phyloP scores from a whole-genome alignment of 1,140 invertebrate genomes.

The Leptinotarsa texana region DNA sequence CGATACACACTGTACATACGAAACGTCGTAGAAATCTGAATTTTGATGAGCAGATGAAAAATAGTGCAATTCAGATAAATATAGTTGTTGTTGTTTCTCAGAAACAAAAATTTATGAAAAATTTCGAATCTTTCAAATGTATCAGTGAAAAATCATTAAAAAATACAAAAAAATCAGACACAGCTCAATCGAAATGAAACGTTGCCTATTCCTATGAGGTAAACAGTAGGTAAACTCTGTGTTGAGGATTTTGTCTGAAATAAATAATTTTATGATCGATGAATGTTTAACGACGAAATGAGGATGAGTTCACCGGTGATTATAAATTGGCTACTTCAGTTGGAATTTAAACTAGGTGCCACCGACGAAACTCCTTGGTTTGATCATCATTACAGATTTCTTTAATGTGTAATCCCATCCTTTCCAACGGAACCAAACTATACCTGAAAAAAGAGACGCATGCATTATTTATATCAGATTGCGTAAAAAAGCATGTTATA shows the following conservation, averaged over 20 bases:
- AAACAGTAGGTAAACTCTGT: conserved; percentile 20
- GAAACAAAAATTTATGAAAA: not conserved
- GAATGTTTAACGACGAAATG: conserved; percentile 19
- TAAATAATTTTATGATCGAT: conserved; percentile 15
- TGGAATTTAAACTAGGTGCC: conserved; percentile 31
- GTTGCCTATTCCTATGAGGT: conserved; percentile 21
- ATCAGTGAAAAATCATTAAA: not conserved
- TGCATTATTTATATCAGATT: not conserved
- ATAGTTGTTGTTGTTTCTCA: not conserved
- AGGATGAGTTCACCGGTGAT: conserved; percentile 37
- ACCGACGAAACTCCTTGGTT: conserved; percentile 68
- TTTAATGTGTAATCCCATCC: conserved; percentile 92
- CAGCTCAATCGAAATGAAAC: not conserved
- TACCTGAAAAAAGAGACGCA: conserved; percentile 62
- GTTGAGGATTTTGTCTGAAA: conserved; percentile 13
- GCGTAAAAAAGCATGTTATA: not conserved
- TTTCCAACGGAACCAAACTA: conserved; percentile 92
- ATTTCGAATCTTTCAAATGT: not conserved
- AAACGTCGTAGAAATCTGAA: too few relatives aligned
- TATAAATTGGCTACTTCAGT: conserved; percentile 41
- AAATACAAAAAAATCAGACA: not conserved
- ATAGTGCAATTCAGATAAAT: not conserved
- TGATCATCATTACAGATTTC: conserved; percentile 88
- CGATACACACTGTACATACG: too few relatives aligned
- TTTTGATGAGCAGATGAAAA: too few relatives aligned